A percentile compares a stretch with the other conserved stretches of the same genome.
Conservation (phyloP, 2,797 vertebrate species). For the Gobio occitaniae region DNA sequence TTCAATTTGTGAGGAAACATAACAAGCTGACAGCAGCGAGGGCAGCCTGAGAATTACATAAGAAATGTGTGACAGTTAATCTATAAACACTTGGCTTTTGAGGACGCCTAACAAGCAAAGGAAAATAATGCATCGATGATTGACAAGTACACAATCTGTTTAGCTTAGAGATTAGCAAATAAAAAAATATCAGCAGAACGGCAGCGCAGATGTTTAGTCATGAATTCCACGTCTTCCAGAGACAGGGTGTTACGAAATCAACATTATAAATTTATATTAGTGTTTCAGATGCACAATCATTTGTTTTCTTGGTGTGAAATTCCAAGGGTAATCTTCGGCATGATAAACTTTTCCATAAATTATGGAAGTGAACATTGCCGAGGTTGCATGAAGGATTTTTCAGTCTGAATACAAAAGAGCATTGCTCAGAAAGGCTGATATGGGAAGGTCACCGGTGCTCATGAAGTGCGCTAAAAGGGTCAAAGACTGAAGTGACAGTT, state of each 20-base stretch:
- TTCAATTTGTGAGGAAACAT: constrained; percentile 12
- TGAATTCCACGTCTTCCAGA: background rate
- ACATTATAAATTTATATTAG: background rate
- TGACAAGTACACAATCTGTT: constrained; percentile 19
- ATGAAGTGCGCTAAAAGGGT: no score
- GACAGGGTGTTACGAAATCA: background rate
- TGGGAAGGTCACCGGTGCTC: constrained; percentile 27
- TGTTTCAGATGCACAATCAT: background rate
- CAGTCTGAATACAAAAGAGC: constrained; percentile 23
- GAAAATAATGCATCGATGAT: constrained; percentile 2
- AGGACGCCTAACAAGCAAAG: constrained; percentile 20
- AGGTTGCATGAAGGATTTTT: constrained; percentile 23
- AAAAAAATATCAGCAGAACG: background rate
- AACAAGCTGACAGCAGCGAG: background rate
- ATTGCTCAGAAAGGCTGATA: constrained; percentile 31
- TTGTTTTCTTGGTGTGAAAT: background rate
- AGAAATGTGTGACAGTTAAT: constrained; percentile 24
- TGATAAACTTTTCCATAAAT: constrained; percentile 2
- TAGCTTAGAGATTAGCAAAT: background rate
- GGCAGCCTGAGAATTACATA: constrained; percentile 1
- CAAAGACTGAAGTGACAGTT: no score
- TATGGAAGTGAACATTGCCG: background rate
- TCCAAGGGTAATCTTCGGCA: background rate
- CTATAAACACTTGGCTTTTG: constrained; percentile 17
- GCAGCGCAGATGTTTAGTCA: background rate